Evolutionary conservation across 30 jellyfish, hydroid and myxozoan species (phyloP).

Genomic region (Aurelia sp.): DNA sequence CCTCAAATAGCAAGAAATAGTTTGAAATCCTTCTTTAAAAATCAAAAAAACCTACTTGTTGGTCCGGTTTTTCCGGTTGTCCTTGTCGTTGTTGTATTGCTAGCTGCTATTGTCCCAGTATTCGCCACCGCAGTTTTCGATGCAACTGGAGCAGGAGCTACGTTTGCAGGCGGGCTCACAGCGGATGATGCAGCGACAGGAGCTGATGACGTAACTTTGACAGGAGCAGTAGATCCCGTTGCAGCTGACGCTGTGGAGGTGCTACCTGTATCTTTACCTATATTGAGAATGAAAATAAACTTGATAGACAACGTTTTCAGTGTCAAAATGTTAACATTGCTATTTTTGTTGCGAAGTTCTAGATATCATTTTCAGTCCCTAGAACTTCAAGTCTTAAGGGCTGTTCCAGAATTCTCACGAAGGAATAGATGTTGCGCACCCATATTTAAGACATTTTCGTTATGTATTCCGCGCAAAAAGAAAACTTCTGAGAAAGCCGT

Average conservation of each 20-base stretch:
- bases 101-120: constrained; percentile 81
- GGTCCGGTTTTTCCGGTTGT: constrained; percentile 64
- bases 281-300: neutral
- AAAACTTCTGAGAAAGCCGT: too few species aligned
- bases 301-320: neutral
- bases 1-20: neutral
- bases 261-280: constrained; percentile 38
- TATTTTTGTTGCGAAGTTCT: too few species aligned
- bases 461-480: too few species aligned
- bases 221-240: constrained; percentile 5
- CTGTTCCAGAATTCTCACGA: neutral
- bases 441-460: too few species aligned
- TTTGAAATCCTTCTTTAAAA: neutral
- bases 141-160: constrained; percentile 13
- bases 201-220: constrained; percentile 9
- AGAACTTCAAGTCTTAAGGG: too few species aligned
- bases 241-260: constrained; percentile 29
- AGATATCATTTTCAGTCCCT: too few species aligned
- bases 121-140: constrained; percentile 7
- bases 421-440: neutral
- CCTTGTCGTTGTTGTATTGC: constrained; percentile 59
- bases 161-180: neutral
- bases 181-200: constrained; percentile 13
- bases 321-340: neutral
- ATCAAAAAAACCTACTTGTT: constrained; percentile 17